A percentile compares a stretch with the other conserved stretches of the same genome.
Conservation (phyloP, 1,140 invertebrate genomes). For the Eufriesea mexicana region DNA sequence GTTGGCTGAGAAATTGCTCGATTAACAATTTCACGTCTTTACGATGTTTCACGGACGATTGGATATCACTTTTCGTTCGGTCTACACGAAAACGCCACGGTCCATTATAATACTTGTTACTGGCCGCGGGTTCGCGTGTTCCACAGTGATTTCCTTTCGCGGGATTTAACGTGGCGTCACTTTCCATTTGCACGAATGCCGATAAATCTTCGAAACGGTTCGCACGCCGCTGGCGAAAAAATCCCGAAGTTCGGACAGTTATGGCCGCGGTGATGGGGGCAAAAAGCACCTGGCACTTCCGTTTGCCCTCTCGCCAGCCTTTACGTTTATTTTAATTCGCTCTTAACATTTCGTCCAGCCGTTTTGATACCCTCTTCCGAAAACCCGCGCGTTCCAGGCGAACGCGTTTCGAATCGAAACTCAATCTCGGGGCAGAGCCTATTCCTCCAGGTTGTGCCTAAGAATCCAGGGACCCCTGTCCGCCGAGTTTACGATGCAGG, state of each 20-base stretch:
- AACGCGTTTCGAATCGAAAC: no score
- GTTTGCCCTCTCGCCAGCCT: not conserved
- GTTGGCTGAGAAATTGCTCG: not conserved
- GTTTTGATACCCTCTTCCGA: no score
- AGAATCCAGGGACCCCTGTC: no score
- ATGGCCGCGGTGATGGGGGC: not conserved
- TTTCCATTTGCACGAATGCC: slow-evolving; percentile 26
- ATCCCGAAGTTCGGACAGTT: not conserved
- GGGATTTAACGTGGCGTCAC: slow-evolving; percentile 19
- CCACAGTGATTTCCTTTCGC: not conserved
- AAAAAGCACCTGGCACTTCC: not conserved
- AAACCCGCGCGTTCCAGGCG: no score
- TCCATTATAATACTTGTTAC: slow-evolving; percentile 1
- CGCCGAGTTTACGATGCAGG: no score
- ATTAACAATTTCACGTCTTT: slow-evolving; percentile 6
- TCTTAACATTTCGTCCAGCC: no score
- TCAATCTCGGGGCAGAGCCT: no score
- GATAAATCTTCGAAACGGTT: slow-evolving; percentile 10
- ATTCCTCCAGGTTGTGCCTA: no score
- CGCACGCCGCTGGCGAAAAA: not conserved
- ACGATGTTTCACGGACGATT: not conserved
- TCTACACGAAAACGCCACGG: slow-evolving; percentile 5
- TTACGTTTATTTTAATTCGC: not conserved
- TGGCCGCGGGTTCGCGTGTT: not conserved
- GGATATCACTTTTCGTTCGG: slow-evolving; percentile 18